Evolutionary conservation across 2,113 vertebrate species (phyloP), one percentile per base, ranked within the genome.

Genomic region (Propithecus coquereli): DNA sequence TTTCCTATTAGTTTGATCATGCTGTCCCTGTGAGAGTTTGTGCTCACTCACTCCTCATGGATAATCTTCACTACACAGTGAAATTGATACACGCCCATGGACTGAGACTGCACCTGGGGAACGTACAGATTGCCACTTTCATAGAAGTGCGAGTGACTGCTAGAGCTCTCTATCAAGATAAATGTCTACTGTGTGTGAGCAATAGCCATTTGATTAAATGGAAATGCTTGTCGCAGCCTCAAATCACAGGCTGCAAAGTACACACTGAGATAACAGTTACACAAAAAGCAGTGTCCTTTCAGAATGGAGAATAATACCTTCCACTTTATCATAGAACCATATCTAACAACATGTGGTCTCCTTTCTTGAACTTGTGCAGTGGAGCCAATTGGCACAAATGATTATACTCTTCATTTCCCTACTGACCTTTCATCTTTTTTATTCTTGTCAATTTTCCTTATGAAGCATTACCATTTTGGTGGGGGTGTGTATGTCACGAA

Each of bases 401-500:
- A 74, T 85, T 88, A 59, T 34, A 54, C 83, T 95, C 83, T 88
- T 80, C 92, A 90, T 96, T 94, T 97, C 63, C 81, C 92, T 90
- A 54, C 65, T 74, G 95, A 97, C 84, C 87, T 97, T 96, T 92
- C 87, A 83, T 97, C 95, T 82, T 95, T 89, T 88, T 65, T 71
- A 77, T 47, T 85, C 92, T 93, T 96, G 90, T 96, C 90, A 73
- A 43, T 96, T 95, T 94, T 96, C 71, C 68, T 71, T 3, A 34
- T 25, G 90, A 90, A 97, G 76, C 52, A 0, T 95, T 96, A 92
- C 82, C 22, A 30, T 90, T 77, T 76, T 34, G 47, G 87, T 54
- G 90, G 63, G 87, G 32, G 87, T 82, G 95, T 94, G 65, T 92
- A 81, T 92, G 92, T 95, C 94, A 97, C 30, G 63, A 97, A 98